Conservation (phyloP, 2,797 vertebrate species). For the Coracias cyanogaster region DNA sequence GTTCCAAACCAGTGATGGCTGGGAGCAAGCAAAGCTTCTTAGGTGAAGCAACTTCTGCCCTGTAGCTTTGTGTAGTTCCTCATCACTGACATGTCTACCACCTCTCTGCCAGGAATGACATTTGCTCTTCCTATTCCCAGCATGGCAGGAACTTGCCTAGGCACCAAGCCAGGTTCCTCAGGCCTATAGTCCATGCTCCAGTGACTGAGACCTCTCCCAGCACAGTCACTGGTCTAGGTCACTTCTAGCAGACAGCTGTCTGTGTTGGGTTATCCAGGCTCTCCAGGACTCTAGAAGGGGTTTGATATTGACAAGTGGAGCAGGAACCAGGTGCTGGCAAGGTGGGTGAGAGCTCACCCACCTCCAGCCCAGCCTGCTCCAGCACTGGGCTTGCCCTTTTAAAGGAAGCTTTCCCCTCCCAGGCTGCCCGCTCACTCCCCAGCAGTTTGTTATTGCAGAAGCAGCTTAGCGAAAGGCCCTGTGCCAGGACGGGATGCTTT, state of each 20-base stretch:
- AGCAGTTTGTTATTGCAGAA: background rate
- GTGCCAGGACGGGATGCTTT: rapidly evolving
- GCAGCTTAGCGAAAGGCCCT: background rate
- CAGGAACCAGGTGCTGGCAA: background rate
- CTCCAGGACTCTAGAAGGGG: rapidly evolving
- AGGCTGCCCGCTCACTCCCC: rapidly evolving
- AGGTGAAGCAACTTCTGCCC: background rate
- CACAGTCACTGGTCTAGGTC: background rate
- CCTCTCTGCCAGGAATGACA: rapidly evolving
- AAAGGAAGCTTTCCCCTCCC: background rate
- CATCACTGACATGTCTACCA: background rate
- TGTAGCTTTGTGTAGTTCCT: background rate
- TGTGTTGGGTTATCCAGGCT: background rate
- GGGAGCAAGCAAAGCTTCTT: background rate
- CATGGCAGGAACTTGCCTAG: background rate
- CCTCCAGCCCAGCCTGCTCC: background rate
- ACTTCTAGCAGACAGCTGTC: background rate
- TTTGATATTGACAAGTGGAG: background rate
- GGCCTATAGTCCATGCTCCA: background rate
- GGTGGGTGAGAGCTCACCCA: background rate
- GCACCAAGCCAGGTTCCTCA: background rate
- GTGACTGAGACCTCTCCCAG: background rate
- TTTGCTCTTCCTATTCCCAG: rapidly evolving
- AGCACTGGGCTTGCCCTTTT: background rate
- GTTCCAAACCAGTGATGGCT: background rate